Conservation (phyloP, 2,888 invertebrate genomes). For the Xestobium rufovillosum region DNA sequence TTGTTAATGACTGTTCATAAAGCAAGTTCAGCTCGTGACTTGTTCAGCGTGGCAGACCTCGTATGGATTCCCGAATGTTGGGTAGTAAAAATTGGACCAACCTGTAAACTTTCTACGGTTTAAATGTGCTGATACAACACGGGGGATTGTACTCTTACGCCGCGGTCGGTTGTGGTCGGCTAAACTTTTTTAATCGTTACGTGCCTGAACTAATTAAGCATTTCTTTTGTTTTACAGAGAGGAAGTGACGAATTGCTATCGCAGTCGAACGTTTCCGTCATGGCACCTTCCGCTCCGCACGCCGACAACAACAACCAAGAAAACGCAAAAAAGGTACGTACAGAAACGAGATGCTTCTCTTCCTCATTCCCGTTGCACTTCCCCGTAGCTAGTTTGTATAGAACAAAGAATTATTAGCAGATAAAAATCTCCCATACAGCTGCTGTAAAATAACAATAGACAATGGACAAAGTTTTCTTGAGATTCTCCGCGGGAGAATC, state of each 20-base stretch:
- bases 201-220: neutral
- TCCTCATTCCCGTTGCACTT: constrained; percentile 3
- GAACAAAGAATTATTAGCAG: neutral
- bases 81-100: too few species aligned
- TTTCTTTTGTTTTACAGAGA: constrained; percentile 60
- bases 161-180: constrained; percentile 3
- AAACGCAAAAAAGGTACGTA: constrained; percentile 88
- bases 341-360: too few species aligned
- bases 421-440: too few species aligned
- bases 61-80: too few species aligned
- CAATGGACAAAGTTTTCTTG: constrained; percentile 25
- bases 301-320: constrained; percentile 89
- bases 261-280: constrained; percentile 88
- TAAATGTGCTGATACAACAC: too few species aligned
- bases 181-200: constrained; percentile 1
- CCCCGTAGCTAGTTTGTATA: too few species aligned
- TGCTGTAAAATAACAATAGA: constrained; percentile 27
- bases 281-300: constrained; percentile 86
- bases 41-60: too few species aligned
- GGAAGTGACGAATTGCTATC: constrained; percentile 96
- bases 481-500: constrained; percentile 4
- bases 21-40: too few species aligned
- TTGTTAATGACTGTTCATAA: too few species aligned
- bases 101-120: too few species aligned
- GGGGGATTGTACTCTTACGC: too few species aligned